Conservation (phyloP, 2,797 vertebrate genomes). For the Malurus splendens region DNA sequence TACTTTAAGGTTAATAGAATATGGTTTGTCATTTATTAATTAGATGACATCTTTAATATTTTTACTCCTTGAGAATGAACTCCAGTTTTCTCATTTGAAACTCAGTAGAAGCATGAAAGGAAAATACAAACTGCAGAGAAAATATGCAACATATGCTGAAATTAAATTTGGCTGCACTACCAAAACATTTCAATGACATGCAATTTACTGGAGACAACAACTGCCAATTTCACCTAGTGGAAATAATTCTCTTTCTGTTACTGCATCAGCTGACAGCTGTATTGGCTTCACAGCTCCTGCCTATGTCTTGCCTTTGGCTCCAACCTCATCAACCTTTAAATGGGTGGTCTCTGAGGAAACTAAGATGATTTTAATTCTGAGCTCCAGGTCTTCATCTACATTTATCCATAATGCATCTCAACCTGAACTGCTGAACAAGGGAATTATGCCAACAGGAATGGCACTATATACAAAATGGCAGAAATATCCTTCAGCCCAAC, state of each 20-base stretch:
- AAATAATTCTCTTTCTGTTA: not conserved
- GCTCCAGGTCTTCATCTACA: not conserved
- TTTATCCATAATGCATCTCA: not conserved
- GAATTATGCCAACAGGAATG: not conserved
- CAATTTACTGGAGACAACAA: not conserved
- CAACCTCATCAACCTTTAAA: not conserved
- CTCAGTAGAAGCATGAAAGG: not conserved
- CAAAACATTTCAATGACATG: not conserved
- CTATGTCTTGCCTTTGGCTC: not conserved
- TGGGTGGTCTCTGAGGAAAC: not conserved
- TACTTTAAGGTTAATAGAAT: not conserved
- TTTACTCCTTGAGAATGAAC: not conserved
- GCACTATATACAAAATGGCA: not conserved
- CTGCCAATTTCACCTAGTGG: not conserved
- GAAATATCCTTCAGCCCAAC: not conserved
- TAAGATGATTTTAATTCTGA: not conserved
- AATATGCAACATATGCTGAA: not conserved
- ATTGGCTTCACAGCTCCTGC: not conserved
- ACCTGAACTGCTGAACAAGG: not conserved
- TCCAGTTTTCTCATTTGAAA: not conserved
- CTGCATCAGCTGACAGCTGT: not conserved
- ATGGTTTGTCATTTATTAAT: not conserved
- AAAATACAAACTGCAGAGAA: not conserved
- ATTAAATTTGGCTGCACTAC: not conserved
- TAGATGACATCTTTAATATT: not conserved